Evolutionary conservation across 1,140 invertebrate genomes (phyloP), one percentile per base, ranked within the genome.

Genomic region (Drosophila nebulosa): DNA sequence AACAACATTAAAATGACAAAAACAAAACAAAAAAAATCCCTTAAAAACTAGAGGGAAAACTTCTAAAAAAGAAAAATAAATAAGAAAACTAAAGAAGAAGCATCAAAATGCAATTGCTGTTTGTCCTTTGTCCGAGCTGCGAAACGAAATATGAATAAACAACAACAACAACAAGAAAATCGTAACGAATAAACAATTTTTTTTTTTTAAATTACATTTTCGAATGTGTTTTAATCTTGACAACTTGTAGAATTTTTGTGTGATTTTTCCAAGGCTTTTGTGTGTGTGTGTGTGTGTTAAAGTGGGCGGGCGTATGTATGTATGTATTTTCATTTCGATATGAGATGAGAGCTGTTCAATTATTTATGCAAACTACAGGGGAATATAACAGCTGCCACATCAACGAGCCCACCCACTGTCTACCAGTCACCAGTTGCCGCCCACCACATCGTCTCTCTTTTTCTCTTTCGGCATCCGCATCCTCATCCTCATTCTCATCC

Each of bases 281-380:
- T n/a, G n/a, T n/a, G n/a, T n/a, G n/a, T n/a, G n/a, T n/a, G n/a
- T n/a, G n/a, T n/a, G n/a, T n/a, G n/a, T n/a, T n/a, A n/a, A n/a
- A n/a, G 27, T 30, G 9, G 30, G 2, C 0, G 10, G 30, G 3
- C 0, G 30, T 24, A 6, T 9, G 58, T 75, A 71, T 35, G 60
- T n/a, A 14, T 46, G 59, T 73, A 66, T 42, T 46, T 18, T 35
- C 64, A 21, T 64, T 50, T 68, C 39, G 64, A 63, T 61, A 35
- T 14, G 35, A 66, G 30, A 24, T 22, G 27, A 26, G 22, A n/a
- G 35, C 55, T 52, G 63, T 58, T 86, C 73, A 77, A 86, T 80
- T 86, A 85, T 80, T 80, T 86, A 85, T 85, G 81, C 81, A 86
- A 86, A 86, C 81, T 86, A 65, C 65, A 67, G 55, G 71, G 69